These are phyloP conservation scores for Helleia helle DNA, from an alignment of 2,888 invertebrate genomes.

Conservation along the genomic window DNA sequence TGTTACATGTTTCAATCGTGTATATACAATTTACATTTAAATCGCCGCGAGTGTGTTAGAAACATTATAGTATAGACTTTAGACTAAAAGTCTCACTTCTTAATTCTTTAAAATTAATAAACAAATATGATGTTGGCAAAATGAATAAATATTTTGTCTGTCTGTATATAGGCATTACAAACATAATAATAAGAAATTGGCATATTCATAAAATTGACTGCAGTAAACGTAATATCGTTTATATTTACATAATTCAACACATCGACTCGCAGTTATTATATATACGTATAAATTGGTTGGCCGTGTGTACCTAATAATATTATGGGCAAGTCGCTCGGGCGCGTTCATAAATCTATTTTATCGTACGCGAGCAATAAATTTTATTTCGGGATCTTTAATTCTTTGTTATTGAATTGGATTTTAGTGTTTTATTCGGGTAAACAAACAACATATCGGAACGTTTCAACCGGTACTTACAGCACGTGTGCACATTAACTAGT, in stretches of 20 bases:
- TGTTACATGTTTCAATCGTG: no score
- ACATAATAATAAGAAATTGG: conserved; percentile 8
- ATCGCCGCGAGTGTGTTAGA: no score
- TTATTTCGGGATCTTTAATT: conserved; percentile 75
- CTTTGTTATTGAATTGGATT: conserved; percentile 75
- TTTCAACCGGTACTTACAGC: conserved; percentile 61
- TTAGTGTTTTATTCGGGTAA: conserved; percentile 74
- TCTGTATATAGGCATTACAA: no score
- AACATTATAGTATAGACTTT: no score
- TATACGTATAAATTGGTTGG: conserved; percentile 37
- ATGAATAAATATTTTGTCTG: no score
- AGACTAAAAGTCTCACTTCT: no score
- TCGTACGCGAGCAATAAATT: conserved; percentile 71
- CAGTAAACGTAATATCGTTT: conserved; percentile 18
- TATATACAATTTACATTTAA: no score
- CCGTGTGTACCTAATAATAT: conserved; percentile 56
- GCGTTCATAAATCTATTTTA: conserved; percentile 73
- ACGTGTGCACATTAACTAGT: conserved; percentile 65
- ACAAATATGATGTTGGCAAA: no score
- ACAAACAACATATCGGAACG: conserved; percentile 68
- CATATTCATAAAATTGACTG: conserved; percentile 9
- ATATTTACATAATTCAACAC: conserved; percentile 24
- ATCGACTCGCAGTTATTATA: conserved; percentile 21
- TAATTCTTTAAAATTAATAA: no score
- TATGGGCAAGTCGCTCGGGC: conserved; percentile 42